Conservation (phyloP, 2,888 invertebrate species). For the Tenthredo amoena region DNA sequence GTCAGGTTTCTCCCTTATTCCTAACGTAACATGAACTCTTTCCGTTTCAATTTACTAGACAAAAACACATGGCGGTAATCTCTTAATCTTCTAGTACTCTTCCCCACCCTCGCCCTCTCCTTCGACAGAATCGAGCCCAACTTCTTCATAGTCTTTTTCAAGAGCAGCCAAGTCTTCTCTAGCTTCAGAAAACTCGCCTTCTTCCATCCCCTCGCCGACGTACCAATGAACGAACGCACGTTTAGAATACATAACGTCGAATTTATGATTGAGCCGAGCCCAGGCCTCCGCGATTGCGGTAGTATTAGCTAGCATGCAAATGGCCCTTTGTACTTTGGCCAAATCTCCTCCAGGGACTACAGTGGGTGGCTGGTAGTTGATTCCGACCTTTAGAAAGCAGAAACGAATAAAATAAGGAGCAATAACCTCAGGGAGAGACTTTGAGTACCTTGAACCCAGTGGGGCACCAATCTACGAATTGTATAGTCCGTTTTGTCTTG, state of each 20-base stretch:
- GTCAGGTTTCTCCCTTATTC: background rate
- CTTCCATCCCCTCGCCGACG: constrained; percentile 81
- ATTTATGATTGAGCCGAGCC: constrained; percentile 83
- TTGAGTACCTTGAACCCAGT: constrained; percentile 89
- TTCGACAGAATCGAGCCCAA: constrained; percentile 77
- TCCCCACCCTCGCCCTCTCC: constrained; percentile 73
- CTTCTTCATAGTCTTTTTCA: constrained; percentile 78
- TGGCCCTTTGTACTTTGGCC: constrained; percentile 81
- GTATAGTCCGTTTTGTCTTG: constrained; percentile 86
- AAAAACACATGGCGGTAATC: background rate
- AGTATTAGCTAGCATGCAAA: constrained; percentile 84
- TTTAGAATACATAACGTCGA: constrained; percentile 83
- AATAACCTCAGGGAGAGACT: background rate
- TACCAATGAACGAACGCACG: constrained; percentile 84
- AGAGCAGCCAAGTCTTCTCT: constrained; percentile 80
- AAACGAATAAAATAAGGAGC: no score
- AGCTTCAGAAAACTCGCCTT: constrained; percentile 82
- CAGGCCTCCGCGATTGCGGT: constrained; percentile 84
- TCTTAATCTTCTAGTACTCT: constrained; percentile 60
- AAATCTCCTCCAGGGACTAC: constrained; percentile 79
- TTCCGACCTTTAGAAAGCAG: constrained; percentile 75
- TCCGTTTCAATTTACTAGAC: background rate
- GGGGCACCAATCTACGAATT: constrained; percentile 95
- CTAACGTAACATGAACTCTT: background rate
- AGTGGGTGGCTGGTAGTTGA: constrained; percentile 81